Base-by-base conservation (phyloP, 2,888 invertebrate genomes). In the Trachelus stipa region DNA sequence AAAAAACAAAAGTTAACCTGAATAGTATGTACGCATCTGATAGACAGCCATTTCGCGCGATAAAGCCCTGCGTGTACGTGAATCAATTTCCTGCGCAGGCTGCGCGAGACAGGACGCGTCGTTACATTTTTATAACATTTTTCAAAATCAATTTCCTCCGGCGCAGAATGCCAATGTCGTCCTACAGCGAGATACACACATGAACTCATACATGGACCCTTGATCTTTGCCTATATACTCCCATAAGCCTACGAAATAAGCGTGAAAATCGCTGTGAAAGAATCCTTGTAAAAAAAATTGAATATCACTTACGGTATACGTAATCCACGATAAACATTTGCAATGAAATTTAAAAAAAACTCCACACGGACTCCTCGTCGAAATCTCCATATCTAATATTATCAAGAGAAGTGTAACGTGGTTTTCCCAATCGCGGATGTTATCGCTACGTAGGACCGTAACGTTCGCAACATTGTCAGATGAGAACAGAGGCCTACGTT, bases 31-130 rank as follows among this genome's bases (percentile, higher is more conserved):
- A 23, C 56, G 56, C 56, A 56, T 56, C 23, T 1, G 56, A 56
- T 56, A 56, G 56, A 15, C 23, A 56, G 56, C 9, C 6, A 56
- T 23, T 56, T 56, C 56, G 56, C 56, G 56, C 23, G 23, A 56
- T 56, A 76, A 75, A 76, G 68, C 74, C 68, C 30, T 35, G 34
- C 75, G 75, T 71, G 71, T 77, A 77, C 73, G 75, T 79, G 77
- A 79, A 79, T 79, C 79, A 79, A 79, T 79, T 79, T 79, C 77
- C 79, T 77, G 79, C 75, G 73, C 79, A 75, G 79, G 75, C 79
- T 79, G 79, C 73, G 69, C 73, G 77, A 76, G 77, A 77, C 79
- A 77, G 74, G 73, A 71, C 12, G 79, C 75, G 71, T 75, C 76
- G 78, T 37, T 69, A 73, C 73, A 73, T 76, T 79, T 79, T 79